A percentile compares a stretch with the other conserved stretches of the same genome.
phyloP scores from a whole-genome alignment of 2,797 vertebrate genomes.

The Lepilemur septentrionalis region DNA sequence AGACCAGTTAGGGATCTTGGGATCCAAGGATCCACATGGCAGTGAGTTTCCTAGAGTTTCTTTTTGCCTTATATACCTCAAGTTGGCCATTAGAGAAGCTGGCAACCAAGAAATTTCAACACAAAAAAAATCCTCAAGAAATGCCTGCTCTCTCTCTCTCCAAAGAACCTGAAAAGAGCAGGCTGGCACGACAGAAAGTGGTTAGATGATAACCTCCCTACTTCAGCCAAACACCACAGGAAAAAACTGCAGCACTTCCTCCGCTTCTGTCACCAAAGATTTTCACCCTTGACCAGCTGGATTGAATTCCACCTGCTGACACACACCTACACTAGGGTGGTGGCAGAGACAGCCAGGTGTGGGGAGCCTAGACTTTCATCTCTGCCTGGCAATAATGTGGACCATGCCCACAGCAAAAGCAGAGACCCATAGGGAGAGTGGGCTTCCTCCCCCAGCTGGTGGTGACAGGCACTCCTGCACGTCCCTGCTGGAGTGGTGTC shows the following conservation, averaged over 20 bases:
- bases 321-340: background rate
- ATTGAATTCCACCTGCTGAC: background rate
- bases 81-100: background rate
- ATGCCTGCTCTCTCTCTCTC: background rate
- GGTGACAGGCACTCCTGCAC: background rate
- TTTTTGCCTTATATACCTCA: background rate
- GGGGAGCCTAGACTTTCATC: background rate
- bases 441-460: background rate
- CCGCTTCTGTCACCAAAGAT: background rate
- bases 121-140: background rate
- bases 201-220: background rate
- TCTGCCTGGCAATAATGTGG: background rate
- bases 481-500: background rate
- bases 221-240: background rate
- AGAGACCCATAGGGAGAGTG: background rate
- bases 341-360: background rate
- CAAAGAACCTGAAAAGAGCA: background rate
- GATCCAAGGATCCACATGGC: background rate
- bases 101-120: background rate
- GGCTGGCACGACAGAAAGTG: background rate
- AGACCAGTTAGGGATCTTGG: background rate
- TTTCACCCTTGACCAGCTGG: background rate
- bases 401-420: background rate
- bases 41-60: background rate
- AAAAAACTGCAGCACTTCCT: background rate